Evolutionary conservation across 2,113 vertebrate genomes (phyloP).

Genomic region (Hystrix cristata): DNA sequence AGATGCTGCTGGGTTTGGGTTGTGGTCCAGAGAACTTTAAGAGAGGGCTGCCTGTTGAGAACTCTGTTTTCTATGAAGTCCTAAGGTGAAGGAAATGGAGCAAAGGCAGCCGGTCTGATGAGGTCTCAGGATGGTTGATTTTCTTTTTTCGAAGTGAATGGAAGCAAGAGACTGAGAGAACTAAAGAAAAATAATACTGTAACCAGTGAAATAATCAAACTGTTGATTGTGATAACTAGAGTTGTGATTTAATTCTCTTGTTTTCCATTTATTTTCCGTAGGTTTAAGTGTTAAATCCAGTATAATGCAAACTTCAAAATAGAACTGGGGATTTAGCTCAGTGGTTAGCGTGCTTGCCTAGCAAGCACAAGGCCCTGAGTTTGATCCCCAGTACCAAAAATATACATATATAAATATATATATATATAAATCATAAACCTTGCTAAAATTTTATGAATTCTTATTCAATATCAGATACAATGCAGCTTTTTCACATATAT

Average conservation of each 20-base stretch:
- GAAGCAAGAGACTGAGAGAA: conserved; percentile 17
- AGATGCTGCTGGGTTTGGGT: neutral
- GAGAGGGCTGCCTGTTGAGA: neutral
- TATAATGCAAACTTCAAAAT: conserved; percentile 6
- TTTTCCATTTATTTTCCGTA: conserved; percentile 57
- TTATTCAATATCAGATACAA: neutral
- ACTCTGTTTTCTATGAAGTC: neutral
- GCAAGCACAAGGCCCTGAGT: too few relatives aligned
- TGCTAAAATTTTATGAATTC: conserved; percentile 14
- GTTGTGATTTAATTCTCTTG: neutral
- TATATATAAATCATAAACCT: neutral
- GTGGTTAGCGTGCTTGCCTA: too few relatives aligned
- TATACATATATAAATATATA: too few relatives aligned
- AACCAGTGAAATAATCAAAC: neutral
- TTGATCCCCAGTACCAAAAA: too few relatives aligned
- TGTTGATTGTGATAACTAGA: conserved; percentile 15
- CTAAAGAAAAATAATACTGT: neutral
- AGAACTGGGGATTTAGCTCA: too few relatives aligned
- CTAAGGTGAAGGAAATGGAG: neutral
- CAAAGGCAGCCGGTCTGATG: neutral
- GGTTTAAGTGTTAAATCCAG: conserved; percentile 28
- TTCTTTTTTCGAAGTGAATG: neutral
- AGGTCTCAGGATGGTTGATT: neutral
- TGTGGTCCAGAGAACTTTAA: neutral
- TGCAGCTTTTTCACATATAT: conserved; percentile 18